Evolutionary conservation across 2,797 vertebrate species (phyloP).

Genomic region (Falco columbarius): DNA sequence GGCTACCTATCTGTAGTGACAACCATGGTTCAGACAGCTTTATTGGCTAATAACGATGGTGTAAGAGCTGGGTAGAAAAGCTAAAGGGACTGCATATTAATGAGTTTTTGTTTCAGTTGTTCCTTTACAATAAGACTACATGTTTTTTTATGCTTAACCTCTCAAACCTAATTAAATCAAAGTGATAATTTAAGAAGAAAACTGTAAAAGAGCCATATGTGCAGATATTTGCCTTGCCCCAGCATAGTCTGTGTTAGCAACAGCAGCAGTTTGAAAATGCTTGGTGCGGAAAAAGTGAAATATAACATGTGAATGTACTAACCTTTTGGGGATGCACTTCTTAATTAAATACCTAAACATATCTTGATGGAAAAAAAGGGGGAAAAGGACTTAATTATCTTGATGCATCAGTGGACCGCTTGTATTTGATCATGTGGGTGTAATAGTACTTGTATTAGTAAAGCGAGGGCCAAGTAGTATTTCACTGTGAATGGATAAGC

Average conservation of each 20-base stretch:
- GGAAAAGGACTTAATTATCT: conserved; percentile 51
- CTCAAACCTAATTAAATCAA: conserved; percentile 64
- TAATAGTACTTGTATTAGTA: conserved; percentile 39
- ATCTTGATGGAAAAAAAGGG: conserved; percentile 9
- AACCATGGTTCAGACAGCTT: background rate
- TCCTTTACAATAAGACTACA: background rate
- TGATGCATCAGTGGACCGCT: conserved; percentile 19
- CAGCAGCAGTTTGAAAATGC: conserved; percentile 74
- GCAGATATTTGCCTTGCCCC: conserved; percentile 60
- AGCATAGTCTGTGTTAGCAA: conserved; percentile 42
- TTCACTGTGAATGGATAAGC: conserved; percentile 12
- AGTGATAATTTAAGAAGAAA: conserved; percentile 66
- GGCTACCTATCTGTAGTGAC: background rate
- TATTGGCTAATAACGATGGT: background rate
- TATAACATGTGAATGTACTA: conserved; percentile 63
- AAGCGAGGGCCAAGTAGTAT: conserved; percentile 30
- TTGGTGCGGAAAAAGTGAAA: conserved; percentile 75
- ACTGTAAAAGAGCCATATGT: conserved; percentile 63
- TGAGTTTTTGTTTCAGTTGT: conserved; percentile 24
- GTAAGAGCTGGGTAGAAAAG: background rate
- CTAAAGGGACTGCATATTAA: background rate
- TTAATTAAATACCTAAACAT: conserved; percentile 72
- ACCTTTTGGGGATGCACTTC: conserved; percentile 71
- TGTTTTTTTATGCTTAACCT: conserved; percentile 27
- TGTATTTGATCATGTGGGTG: conserved; percentile 48